phyloP scores from a whole-genome alignment of 2,797 vertebrate genomes.

The Anisognathus igniventris region DNA sequence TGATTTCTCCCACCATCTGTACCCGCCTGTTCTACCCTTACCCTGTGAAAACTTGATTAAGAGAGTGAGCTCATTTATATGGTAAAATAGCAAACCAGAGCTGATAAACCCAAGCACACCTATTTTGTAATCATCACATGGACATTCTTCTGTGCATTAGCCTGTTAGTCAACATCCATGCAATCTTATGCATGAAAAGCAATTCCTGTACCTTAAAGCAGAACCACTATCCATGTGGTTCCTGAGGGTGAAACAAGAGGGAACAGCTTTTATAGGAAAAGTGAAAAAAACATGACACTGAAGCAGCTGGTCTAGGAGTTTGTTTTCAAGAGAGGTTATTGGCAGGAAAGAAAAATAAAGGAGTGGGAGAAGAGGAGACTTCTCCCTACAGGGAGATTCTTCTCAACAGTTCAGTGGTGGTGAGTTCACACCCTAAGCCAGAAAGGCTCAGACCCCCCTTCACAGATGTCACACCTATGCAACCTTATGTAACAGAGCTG shows the following conservation, averaged over 20 bases:
- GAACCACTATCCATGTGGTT: background rate
- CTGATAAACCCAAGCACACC: background rate
- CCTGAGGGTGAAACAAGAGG: background rate
- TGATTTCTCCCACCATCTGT: background rate
- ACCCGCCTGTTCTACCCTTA: background rate
- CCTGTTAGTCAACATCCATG: background rate
- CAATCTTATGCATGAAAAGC: background rate
- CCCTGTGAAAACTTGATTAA: background rate
- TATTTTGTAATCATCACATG: background rate
- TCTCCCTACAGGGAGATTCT: background rate
- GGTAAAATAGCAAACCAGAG: background rate
- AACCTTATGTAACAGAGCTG: background rate
- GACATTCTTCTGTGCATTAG: background rate
- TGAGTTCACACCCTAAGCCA: background rate
- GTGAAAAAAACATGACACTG: background rate
- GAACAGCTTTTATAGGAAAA: background rate
- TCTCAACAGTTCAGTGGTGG: background rate
- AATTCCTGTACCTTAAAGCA: background rate
- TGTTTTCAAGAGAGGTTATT: background rate
- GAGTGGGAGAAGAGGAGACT: background rate
- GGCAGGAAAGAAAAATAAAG: background rate
- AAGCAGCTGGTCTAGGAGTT: background rate
- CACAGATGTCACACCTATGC: background rate
- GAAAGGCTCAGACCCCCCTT: background rate
- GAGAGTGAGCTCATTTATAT: background rate